Evolutionary conservation across 2,113 vertebrate species (phyloP).

Genomic region (Orthonyx spaldingii): DNA sequence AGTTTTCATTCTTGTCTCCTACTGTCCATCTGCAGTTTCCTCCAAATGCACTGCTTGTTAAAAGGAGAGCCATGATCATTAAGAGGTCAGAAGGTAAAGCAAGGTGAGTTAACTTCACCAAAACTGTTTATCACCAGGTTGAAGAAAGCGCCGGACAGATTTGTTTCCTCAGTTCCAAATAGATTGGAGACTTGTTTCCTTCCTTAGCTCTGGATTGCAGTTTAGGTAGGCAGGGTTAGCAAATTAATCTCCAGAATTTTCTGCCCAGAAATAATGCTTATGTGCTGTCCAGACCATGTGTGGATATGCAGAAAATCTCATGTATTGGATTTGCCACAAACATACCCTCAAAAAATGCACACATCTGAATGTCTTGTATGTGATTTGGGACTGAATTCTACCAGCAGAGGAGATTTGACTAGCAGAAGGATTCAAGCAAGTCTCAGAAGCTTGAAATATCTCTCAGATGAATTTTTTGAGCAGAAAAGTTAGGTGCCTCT

Average conservation of each 20-base stretch:
- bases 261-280: neutral
- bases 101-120: neutral
- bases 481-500: neutral
- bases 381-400: neutral
- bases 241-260: neutral
- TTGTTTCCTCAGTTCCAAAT: neutral
- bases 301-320: neutral
- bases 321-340: neutral
- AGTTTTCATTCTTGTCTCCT: neutral
- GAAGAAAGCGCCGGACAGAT: neutral
- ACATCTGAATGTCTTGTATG: neutral
- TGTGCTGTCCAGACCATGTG: neutral
- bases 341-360: accelerated
- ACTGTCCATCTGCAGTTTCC: neutral
- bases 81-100: neutral
- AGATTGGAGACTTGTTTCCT: neutral
- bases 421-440: neutral
- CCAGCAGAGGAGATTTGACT: neutral
- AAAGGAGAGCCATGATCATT: neutral
- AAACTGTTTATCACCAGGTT: neutral
- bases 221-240: neutral
- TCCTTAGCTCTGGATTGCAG: neutral
- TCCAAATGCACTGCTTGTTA: neutral
- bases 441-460: neutral
- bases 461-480: neutral